Evolutionary conservation across 2,888 invertebrate genomes (phyloP), one percentile per base, ranked within the genome.

Genomic region (Tryphoninae sp.): DNA sequence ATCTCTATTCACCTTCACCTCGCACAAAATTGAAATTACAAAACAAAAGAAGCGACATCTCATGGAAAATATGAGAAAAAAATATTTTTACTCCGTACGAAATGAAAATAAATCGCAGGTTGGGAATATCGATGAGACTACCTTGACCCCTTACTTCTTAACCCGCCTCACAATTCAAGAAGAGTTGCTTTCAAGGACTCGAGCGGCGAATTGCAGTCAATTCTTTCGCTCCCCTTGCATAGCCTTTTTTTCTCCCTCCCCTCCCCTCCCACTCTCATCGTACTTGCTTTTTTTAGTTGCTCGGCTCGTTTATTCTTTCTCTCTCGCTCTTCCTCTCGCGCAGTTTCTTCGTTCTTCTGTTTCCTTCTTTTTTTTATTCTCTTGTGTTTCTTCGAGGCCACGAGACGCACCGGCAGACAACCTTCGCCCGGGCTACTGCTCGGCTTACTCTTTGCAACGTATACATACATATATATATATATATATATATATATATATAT

Each of bases 381-480:
- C 78, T 81, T 80, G 75, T 85, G 86, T 85, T 84, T 87, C 86
- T 86, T 86, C 87, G 89, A 89, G 90, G 89, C 87, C 90, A 88
- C 89, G 87, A 87, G 87, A 86, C 89, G 86, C 88, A 86, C 86
- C 85, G 84, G 87, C 89, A 89, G 89, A 90, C 90, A 90, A 90
- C 90, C 90, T 91, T 90, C 90, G 82, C 82, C 75, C 78, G 80
- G 80, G 81, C 85, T 84, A 83, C 83, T 69, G 81, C 85, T 77
- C 78, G 72, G 81, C 74, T 81, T 72, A 65, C 82, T 86, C 78
- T 78, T 83, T 26, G 62, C 61, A 78, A 67, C 53, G 51, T 65
- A 76, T 55, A 64, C 53, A 71, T 55, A 68, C 9, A 67, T 42
- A 42, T 40, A 19, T 59, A 69, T 62, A 72, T 53, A 72, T 19